Conservation (phyloP, 2,888 invertebrate species). For the Sinopyrophorus schimmeli region DNA sequence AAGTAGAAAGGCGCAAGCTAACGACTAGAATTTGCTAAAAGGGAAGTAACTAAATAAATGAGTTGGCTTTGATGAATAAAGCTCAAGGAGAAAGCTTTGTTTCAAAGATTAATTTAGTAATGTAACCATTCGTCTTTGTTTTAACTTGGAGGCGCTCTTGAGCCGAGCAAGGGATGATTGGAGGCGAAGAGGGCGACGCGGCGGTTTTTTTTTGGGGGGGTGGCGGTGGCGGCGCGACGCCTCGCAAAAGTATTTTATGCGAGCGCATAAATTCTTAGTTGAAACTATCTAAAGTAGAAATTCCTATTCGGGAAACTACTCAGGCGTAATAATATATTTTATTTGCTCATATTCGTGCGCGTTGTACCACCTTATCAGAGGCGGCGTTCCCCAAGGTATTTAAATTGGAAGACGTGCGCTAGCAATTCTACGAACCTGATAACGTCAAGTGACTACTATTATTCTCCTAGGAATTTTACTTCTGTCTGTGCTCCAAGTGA, state of each 20-base stretch:
- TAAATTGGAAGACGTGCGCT: slow-evolving; percentile 53
- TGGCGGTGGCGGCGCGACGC: background rate
- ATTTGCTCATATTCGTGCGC: slow-evolving; percentile 49
- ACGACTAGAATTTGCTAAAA: slow-evolving; percentile 48
- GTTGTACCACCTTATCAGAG: slow-evolving; percentile 50
- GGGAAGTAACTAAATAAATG: slow-evolving; percentile 54
- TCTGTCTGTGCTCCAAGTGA: too few relatives aligned
- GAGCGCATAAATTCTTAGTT: slow-evolving; percentile 39
- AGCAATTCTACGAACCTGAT: slow-evolving; percentile 50
- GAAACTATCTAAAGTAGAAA: slow-evolving; percentile 46
- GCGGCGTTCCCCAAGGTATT: slow-evolving; percentile 51
- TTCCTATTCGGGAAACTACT: slow-evolving; percentile 49
- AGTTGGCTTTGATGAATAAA: slow-evolving; percentile 54
- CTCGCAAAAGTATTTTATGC: slow-evolving; percentile 11
- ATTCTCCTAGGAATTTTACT: slow-evolving; percentile 50
- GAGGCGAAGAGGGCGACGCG: background rate
- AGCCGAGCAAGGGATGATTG: slow-evolving; percentile 23
- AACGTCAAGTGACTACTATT: slow-evolving; percentile 52
- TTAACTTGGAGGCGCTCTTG: slow-evolving; percentile 33
- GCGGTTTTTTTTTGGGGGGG: background rate
- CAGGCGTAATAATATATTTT: slow-evolving; percentile 49
- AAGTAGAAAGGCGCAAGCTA: slow-evolving; percentile 44
- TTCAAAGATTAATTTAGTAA: slow-evolving; percentile 56
- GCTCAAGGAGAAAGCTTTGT: slow-evolving; percentile 53
- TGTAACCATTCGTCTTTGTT: slow-evolving; percentile 55